Percentiles rank a stretch among this genome's conserved stretches.
Conservation (phyloP, 2,888 invertebrate genomes). For the Tinea pellionella region DNA sequence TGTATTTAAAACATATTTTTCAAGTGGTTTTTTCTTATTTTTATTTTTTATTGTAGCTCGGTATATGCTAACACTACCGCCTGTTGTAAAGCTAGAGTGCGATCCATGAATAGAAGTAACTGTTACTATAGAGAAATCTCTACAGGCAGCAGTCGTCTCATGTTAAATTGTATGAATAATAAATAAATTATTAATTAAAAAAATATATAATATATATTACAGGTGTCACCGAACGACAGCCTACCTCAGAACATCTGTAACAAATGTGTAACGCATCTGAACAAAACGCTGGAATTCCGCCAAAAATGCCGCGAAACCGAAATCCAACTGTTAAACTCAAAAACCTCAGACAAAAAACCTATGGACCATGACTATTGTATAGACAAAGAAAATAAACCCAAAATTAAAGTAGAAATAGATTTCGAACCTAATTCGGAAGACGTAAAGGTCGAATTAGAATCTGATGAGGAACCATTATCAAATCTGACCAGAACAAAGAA, state of each 20-base stretch:
- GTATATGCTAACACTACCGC: no score
- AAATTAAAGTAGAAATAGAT: conserved; percentile 1
- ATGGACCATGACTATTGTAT: neutral
- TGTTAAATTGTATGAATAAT: no score
- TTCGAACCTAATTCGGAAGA: neutral
- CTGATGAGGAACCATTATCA: conserved; percentile 13
- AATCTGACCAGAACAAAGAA: neutral
- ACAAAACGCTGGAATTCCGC: conserved; percentile 28
- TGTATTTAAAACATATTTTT: no score
- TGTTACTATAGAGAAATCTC: no score
- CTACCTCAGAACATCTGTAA: conserved; percentile 35
- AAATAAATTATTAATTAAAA: no score
- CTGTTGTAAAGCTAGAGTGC: no score
- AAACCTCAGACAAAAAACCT: neutral
- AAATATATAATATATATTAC: no score
- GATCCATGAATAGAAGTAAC: no score
- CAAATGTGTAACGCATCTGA: conserved; percentile 22
- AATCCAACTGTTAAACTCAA: conserved; percentile 7
- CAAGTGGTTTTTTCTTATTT: no score
- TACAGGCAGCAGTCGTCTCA: no score
- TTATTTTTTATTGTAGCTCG: no score
- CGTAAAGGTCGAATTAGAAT: no score
- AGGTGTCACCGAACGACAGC: conserved; percentile 30
- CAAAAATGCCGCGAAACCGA: conserved; percentile 29
- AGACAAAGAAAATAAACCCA: neutral